These are phyloP conservation scores for Pyrgilauda ruficollis DNA, from an alignment of 2,113 vertebrate species.

Conservation along the genomic window DNA sequence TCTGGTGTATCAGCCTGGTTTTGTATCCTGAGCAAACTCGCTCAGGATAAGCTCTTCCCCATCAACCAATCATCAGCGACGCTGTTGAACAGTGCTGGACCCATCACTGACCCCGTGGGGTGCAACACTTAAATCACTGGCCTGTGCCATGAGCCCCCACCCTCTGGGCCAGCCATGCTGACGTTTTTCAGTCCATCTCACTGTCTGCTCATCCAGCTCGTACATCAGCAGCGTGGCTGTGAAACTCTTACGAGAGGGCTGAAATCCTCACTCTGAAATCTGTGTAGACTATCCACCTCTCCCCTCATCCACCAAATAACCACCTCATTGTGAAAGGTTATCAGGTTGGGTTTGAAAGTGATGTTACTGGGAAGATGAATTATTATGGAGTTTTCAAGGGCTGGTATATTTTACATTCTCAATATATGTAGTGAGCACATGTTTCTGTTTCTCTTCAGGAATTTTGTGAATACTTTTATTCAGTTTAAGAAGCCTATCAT, in stretches of 20 bases:
- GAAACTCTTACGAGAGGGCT: background rate
- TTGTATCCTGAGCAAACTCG: background rate
- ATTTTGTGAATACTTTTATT: slow-evolving; percentile 97
- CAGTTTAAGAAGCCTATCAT: slow-evolving; percentile 99
- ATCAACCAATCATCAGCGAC: background rate
- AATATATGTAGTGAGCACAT: slow-evolving; percentile 37
- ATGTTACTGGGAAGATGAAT: background rate
- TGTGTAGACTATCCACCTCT: background rate
- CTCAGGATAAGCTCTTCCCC: background rate
- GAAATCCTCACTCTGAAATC: background rate
- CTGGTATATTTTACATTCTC: slow-evolving; percentile 15
- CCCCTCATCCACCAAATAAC: background rate
- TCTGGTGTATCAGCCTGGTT: background rate
- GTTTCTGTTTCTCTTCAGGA: slow-evolving; percentile 78
- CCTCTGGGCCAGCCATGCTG: background rate
- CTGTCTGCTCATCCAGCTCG: background rate
- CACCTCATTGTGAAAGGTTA: background rate
- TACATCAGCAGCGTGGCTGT: background rate
- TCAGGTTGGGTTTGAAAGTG: background rate
- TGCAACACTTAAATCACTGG: background rate
- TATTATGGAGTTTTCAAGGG: background rate
- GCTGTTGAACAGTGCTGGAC: background rate
- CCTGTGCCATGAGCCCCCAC: background rate
- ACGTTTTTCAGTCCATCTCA: background rate
- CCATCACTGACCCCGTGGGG: background rate